phyloP scores from a whole-genome alignment of 2,888 invertebrate genomes.

The Pteria penguin region DNA sequence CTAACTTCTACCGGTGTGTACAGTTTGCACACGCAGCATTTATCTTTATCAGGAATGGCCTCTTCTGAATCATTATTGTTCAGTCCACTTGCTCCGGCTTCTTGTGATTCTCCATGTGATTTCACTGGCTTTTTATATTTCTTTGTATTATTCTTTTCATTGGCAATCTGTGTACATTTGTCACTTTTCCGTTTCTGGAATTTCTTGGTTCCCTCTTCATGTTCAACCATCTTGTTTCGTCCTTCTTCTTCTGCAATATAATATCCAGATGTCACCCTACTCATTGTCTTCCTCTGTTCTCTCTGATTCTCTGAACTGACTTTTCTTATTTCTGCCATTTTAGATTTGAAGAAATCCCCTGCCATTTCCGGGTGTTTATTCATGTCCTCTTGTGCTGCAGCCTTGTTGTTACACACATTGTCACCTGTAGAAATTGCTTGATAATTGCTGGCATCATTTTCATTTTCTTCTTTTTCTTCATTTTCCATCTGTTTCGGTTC shows the following conservation, averaged over 20 bases:
- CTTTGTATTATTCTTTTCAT: not conserved
- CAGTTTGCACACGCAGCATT: conserved; percentile 11
- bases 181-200: not conserved
- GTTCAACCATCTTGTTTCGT: conserved; percentile 10
- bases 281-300: conserved; percentile 12
- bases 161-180: not conserved
- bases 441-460: no score
- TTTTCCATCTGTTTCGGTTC: no score
- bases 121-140: not conserved
- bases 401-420: no score
- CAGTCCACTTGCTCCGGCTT: not conserved
- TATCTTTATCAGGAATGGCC: not conserved
- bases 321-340: not conserved
- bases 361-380: no score
- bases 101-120: not conserved
- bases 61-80: not conserved
- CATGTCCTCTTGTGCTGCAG: no score
- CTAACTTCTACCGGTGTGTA: conserved; percentile 6
- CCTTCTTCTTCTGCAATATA: conserved; percentile 13
- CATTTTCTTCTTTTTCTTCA: no score
- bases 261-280: conserved; percentile 6
- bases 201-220: not conserved
- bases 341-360: not conserved
- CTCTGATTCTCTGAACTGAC: not conserved
- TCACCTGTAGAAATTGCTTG: no score